Evolutionary conservation across 2,797 vertebrate species (phyloP), one percentile per base, ranked within the genome.

Genomic region (Sebastes glaucus): DNA sequence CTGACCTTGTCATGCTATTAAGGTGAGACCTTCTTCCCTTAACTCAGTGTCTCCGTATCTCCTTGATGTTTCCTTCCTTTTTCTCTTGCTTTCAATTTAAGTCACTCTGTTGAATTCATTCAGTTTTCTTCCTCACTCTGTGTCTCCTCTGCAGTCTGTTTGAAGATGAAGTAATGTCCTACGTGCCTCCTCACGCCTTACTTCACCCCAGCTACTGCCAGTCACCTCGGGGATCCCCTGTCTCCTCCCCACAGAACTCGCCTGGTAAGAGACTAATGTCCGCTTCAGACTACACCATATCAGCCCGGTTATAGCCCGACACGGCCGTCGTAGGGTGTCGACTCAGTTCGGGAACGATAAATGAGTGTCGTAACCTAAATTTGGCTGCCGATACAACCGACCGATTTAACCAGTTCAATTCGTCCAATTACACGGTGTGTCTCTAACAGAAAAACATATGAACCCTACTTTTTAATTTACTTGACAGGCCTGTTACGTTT

Each of bases 81-180:
- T 53, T 25, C n/a, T 6, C 16, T 46, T 28, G 8, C 7, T 46
- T 11, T 56, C 22, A 64, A 6, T 3, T 25, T 7, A 4, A 61
- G 5, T 30, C 22, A 9, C 14, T 55, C 5, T 28, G 16, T 35
- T 71, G 1, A 30, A 10, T 68, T 14, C 13, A 11, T 66, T 46
- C 1, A 38, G 38, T 38, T 38, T 38, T 38, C 38, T 38, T 38
- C 38, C 46, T 28, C 5, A 0, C 23, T 27, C 13, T 2, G 38
- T 2, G 2, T 28, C 1, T 55, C 42, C 22, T 56, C 68, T 57
- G 7, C 94, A 99, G 98, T 92, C 94, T 99, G 73, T 99, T 99
- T 95, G 98, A 99, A 95, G 98, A 99, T 92, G 98, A 99, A 92
- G 97, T 99, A 80, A 99, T 99, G 98, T 99, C 97, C 1, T 99